Conservation (phyloP, 2,888 invertebrate genomes). For the Diaphora mendica region DNA sequence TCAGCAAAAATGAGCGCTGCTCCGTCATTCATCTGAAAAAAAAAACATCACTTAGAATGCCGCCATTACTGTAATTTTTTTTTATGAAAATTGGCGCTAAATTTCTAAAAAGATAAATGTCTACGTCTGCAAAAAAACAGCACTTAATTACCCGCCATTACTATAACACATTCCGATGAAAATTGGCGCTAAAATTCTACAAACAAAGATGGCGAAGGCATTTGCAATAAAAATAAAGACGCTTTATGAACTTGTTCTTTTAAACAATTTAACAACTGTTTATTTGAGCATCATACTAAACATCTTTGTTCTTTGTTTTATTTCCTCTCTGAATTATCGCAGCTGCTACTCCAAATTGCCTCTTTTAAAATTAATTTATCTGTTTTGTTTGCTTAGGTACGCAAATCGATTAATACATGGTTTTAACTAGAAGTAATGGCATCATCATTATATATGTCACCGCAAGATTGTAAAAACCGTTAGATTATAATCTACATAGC, state of each 20-base stretch:
- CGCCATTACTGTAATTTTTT: not conserved
- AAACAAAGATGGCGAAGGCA: not conserved
- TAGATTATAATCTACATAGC: too few species aligned
- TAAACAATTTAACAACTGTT: not conserved
- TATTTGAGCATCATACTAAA: not conserved
- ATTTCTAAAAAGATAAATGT: not conserved
- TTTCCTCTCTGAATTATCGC: constrained; percentile 6
- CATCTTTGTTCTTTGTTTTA: constrained; percentile 7
- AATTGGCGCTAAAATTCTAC: constrained; percentile 6
- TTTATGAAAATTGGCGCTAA: not conserved
- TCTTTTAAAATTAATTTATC: not conserved
- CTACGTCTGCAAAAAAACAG: constrained; percentile 16
- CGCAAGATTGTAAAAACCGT: too few species aligned
- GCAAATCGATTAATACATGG: not conserved
- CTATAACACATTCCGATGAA: not conserved
- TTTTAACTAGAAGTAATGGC: not conserved
- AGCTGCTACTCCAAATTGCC: not conserved
- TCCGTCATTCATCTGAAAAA: constrained; percentile 60
- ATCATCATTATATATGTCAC: not conserved
- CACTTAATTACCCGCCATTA: not conserved
- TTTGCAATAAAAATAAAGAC: not conserved
- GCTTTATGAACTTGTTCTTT: not conserved
- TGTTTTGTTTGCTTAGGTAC: not conserved
- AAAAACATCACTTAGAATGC: constrained; percentile 6
- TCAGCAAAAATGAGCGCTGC: constrained; percentile 76